phyloP scores from a whole-genome alignment of 30 jellyfish, hydroid and myxozoan genomes.

The Nemopilema nomurai region DNA sequence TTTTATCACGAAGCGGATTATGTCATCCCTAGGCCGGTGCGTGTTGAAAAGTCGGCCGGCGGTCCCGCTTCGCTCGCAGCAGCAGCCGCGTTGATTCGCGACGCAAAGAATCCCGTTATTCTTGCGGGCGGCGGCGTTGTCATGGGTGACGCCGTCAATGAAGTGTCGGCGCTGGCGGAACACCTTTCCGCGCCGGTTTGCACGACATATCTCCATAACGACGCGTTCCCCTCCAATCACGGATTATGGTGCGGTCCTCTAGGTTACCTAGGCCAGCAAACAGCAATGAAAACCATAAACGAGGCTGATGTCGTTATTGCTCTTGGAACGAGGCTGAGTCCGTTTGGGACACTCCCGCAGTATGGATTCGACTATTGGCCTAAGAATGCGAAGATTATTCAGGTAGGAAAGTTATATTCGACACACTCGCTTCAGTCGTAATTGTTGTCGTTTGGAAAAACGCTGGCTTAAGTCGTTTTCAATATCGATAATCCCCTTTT shows the following conservation, averaged over 20 bases:
- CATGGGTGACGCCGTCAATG: constrained; percentile 65
- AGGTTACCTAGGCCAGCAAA: constrained; percentile 79
- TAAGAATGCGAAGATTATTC: constrained; percentile 74
- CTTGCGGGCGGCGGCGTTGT: constrained; percentile 92
- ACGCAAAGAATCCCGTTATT: constrained; percentile 77
- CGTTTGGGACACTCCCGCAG: constrained; percentile 83
- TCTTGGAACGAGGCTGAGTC: constrained; percentile 83
- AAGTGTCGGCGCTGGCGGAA: constrained; percentile 64
- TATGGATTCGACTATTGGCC: constrained; percentile 88
- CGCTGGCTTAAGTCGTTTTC: too few relatives aligned
- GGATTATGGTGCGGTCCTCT: constrained; percentile 87
- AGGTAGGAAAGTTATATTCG: constrained; percentile 43
- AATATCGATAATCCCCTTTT: too few relatives aligned
- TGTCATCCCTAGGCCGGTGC: constrained; percentile 63
- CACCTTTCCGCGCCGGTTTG: constrained; percentile 77
- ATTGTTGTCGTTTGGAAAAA: too few relatives aligned
- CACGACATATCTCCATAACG: constrained; percentile 82
- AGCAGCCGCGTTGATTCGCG: constrained; percentile 68
- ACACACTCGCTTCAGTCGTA: too few relatives aligned
- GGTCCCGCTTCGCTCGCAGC: constrained; percentile 68
- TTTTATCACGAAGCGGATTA: constrained; percentile 77
- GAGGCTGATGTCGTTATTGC: constrained; percentile 86
- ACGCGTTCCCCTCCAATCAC: constrained; percentile 83
- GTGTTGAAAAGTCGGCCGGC: constrained; percentile 80
- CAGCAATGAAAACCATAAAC: constrained; percentile 79